Evolutionary conservation across 2,797 vertebrate genomes (phyloP), one percentile per base, ranked within the genome.

Genomic region (Schizopygopsis malacanthus): DNA sequence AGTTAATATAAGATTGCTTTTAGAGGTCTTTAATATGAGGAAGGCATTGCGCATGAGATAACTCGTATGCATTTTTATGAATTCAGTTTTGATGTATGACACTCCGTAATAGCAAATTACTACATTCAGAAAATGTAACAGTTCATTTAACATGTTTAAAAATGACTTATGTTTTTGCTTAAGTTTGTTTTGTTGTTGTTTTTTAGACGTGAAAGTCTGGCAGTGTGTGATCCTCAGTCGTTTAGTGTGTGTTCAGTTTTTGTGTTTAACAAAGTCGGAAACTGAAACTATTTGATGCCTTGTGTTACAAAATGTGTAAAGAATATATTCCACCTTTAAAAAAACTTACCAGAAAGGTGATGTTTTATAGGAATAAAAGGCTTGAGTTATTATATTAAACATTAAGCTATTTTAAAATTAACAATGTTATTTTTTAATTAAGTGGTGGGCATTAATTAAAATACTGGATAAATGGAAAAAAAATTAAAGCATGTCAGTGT

Each of bases 401-500:
- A 47, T 69, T 25, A 5, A 71, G 77, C 43, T 18, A 4, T 18
- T 86, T 80, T 56, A 2, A 78, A 7, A n/a, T 63, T 79, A 41
- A 37, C 15, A 15, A 33, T 70, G 20, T 41, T 50, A 1, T 52
- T 54, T 45, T 1, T 52, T 72, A 28, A 8, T 80, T 11, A 77
- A 59, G 20, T 41, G 41, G 52, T 76, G 77, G 78, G 71, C 80
- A 72, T 85, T 45, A 25, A 70, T 11, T 86, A n/a, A 50, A 61
- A 41, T 39, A 72, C n/a, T n/a, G 20, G 22, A 9, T 56, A 1
- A 13, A 45, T 2, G 33, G 0, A 12, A 50, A 6, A n/a, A 15
- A 12, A 77, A 39, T n/a, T 11, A 33, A 33, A 37, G 15, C 75
- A 78, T 2, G 43, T 52, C 45, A 52, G 16, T 33, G 7, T 81